These are phyloP conservation scores for Dynastes maya DNA, from an alignment of 2,888 invertebrate species.

Conservation along the genomic window DNA sequence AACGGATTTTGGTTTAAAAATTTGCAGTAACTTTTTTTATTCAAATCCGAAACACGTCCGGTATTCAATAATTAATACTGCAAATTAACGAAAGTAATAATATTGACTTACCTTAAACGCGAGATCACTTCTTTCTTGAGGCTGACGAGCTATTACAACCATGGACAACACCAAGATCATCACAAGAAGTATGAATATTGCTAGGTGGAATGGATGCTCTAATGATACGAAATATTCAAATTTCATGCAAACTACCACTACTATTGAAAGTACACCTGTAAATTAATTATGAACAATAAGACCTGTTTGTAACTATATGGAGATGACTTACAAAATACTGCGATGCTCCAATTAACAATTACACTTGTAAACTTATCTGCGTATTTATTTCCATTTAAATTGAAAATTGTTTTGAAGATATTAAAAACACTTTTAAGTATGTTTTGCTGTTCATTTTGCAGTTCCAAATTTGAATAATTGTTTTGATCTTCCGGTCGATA, in stretches of 20 bases:
- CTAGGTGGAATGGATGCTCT: constrained; percentile 66
- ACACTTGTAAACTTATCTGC: constrained; percentile 38
- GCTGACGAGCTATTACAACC: constrained; percentile 80
- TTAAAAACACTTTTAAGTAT: constrained; percentile 13
- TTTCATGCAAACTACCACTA: constrained; percentile 71
- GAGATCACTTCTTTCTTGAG: constrained; percentile 75
- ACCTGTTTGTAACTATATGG: background rate
- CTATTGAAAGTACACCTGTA: constrained; percentile 74
- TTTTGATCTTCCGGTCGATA: constrained; percentile 47
- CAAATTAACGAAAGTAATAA: background rate
- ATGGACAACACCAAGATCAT: constrained; percentile 71
- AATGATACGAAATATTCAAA: constrained; percentile 64
- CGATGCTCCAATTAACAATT: constrained; percentile 51
- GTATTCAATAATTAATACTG: background rate
- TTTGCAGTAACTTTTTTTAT: background rate
- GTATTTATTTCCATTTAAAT: constrained; percentile 48
- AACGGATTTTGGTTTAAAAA: background rate
- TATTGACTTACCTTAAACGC: constrained; percentile 79
- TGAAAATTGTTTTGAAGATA: constrained; percentile 44
- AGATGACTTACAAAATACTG: constrained; percentile 49
- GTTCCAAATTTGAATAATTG: constrained; percentile 26
- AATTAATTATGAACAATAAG: background rate
- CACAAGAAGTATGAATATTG: constrained; percentile 60
- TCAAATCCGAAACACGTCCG: background rate
- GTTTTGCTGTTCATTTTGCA: constrained; percentile 7